phyloP scores from a whole-genome alignment of 2,888 invertebrate species.

The Drosophila flavopinicola region DNA sequence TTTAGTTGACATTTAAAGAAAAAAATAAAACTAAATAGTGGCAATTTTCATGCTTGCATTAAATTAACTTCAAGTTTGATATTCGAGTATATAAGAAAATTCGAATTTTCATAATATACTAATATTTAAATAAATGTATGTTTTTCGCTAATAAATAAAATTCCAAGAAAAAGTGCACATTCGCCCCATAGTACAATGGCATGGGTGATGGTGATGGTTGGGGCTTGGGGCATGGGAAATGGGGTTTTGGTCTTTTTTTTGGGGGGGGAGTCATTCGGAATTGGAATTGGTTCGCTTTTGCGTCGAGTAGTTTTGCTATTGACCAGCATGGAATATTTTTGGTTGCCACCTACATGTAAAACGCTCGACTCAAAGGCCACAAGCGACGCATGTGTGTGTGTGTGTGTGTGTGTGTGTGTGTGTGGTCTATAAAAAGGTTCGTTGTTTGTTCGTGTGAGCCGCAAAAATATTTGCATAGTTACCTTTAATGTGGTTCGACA shows the following conservation, averaged over 20 bases:
- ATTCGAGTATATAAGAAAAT: too few relatives aligned
- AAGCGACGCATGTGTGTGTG: background rate
- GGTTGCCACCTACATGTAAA: constrained; percentile 54
- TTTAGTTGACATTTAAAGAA: too few relatives aligned
- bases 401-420: constrained; percentile 16
- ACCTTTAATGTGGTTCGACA: constrained; percentile 83
- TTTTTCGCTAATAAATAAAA: too few relatives aligned
- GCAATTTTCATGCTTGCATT: too few relatives aligned
- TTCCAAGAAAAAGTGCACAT: too few relatives aligned
- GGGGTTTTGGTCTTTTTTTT: background rate
- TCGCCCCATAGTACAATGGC: too few relatives aligned
- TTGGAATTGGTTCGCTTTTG: constrained; percentile 16
- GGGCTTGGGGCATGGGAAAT: too few relatives aligned
- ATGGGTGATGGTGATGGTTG: too few relatives aligned
- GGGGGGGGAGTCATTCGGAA: background rate
- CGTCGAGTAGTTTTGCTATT: constrained; percentile 60
- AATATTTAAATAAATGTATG: too few relatives aligned
- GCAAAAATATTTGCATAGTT: constrained; percentile 84
- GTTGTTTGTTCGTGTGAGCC: constrained; percentile 75
- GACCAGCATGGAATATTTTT: constrained; percentile 73
- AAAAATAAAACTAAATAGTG: too few relatives aligned
- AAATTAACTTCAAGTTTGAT: too few relatives aligned
- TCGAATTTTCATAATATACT: too few relatives aligned
- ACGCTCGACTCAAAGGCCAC: constrained; percentile 42
- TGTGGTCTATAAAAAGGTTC: constrained; percentile 47